A percentile compares a stretch with the other conserved stretches of the same genome.
These are phyloP conservation scores for Parazoanthus darwini DNA, from an alignment of 92 coral and sea anemone species.

Conservation along the genomic window DNA sequence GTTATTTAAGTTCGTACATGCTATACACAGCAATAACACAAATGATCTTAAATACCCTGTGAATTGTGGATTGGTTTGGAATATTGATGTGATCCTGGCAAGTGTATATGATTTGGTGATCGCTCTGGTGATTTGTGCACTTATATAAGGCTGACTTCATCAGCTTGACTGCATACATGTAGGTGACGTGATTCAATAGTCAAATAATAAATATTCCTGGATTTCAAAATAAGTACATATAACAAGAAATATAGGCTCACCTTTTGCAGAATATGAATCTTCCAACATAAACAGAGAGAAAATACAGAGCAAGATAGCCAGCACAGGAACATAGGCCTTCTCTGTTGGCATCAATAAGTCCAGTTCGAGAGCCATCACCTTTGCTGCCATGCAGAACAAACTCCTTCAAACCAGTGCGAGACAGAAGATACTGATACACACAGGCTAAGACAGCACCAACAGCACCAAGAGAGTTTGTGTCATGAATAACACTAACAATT, in stretches of 20 bases:
- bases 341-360: conserved; percentile 86
- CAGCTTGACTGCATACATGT: too few species aligned
- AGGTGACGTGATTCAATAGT: too few species aligned
- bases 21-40: too few species aligned
- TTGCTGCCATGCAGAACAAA: conserved; percentile 75
- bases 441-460: conserved; percentile 64
- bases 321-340: conserved; percentile 88
- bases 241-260: conserved; percentile 35
- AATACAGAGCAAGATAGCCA: conserved; percentile 85
- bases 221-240: too few species aligned
- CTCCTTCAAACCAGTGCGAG: conserved; percentile 62
- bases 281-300: conserved; percentile 83
- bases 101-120: too few species aligned
- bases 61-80: too few species aligned
- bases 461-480: conserved; percentile 56
- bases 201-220: too few species aligned
- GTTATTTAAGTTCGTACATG: too few species aligned
- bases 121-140: too few species aligned
- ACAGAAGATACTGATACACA: conserved; percentile 70
- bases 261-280: conserved; percentile 73
- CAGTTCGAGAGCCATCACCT: conserved; percentile 76
- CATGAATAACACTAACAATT: conserved; percentile 56
- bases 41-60: too few species aligned
- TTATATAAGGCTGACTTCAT: too few species aligned
- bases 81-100: too few species aligned